Evolutionary conservation across 2,888 invertebrate species (phyloP).

Genomic region (Dione juno): DNA sequence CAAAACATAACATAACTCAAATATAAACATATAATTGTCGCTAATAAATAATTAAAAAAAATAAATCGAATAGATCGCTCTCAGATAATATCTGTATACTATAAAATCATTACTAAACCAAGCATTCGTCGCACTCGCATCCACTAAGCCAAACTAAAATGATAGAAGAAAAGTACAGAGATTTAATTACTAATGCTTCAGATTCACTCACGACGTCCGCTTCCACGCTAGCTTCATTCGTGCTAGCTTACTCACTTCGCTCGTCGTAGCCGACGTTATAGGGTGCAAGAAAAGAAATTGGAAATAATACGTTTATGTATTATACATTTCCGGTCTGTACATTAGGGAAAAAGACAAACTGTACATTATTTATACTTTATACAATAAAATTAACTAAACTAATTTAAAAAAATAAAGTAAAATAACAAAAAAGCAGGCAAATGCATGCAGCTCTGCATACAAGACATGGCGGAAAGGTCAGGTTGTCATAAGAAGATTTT

Average conservation of each 20-base stretch:
- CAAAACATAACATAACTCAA: conserved; percentile 84
- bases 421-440: conserved; percentile 88
- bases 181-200: conserved; percentile 57
- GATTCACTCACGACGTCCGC: conserved; percentile 69
- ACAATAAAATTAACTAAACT: conserved; percentile 82
- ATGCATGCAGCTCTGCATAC: conserved; percentile 86
- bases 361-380: conserved; percentile 82
- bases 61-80: conserved; percentile 69
- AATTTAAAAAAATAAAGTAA: conserved; percentile 81
- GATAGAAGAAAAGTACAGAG: conserved; percentile 65
- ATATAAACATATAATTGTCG: conserved; percentile 80
- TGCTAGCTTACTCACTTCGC: conserved; percentile 86
- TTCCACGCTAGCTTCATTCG: conserved; percentile 64
- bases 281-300: conserved; percentile 87
- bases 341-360: conserved; percentile 79
- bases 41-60: conserved; percentile 77
- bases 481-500: conserved; percentile 86
- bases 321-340: conserved; percentile 81
- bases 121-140: conserved; percentile 71
- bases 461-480: conserved; percentile 87
- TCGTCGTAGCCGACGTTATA: conserved; percentile 86
- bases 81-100: conserved; percentile 59
- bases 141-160: conserved; percentile 78
- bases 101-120: conserved; percentile 51
- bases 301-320: conserved; percentile 85